These are phyloP conservation scores for Apodemia hepburni DNA, from an alignment of 2,888 invertebrate species.

Conservation along the genomic window DNA sequence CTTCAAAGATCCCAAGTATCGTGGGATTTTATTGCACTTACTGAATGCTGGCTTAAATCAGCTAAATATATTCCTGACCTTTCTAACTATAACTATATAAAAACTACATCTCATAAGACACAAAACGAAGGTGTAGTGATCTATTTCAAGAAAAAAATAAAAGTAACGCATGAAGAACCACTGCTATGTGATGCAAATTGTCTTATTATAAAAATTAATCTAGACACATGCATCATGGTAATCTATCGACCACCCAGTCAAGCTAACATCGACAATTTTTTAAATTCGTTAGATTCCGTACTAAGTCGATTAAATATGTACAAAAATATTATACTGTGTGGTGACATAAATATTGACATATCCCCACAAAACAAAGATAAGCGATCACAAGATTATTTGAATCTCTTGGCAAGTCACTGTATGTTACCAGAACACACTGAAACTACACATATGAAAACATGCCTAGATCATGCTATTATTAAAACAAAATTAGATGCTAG, in stretches of 20 bases:
- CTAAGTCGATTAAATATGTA: background rate
- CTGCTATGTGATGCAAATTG: constrained; percentile 30
- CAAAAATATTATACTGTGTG: background rate
- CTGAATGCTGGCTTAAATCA: constrained; percentile 33
- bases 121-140: constrained; percentile 35
- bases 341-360: background rate
- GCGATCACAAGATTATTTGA: background rate
- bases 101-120: constrained; percentile 24
- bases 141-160: constrained; percentile 26
- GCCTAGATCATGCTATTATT: background rate
- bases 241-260: constrained; percentile 27
- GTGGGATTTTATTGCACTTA: constrained; percentile 33
- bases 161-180: constrained; percentile 25
- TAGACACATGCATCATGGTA: constrained; percentile 23
- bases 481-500: too few species aligned
- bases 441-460: background rate
- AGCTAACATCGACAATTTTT: background rate
- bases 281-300: background rate
- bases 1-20: constrained; percentile 24
- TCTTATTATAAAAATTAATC: constrained; percentile 21
- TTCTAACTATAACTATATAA: constrained; percentile 22
- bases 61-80: constrained; percentile 27
- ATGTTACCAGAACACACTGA: background rate
- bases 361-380: background rate
- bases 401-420: background rate